Percentiles rank a stretch among this genome's conserved stretches.
Conservation (phyloP, 2,888 invertebrate species). For the Chirona hameri region DNA sequence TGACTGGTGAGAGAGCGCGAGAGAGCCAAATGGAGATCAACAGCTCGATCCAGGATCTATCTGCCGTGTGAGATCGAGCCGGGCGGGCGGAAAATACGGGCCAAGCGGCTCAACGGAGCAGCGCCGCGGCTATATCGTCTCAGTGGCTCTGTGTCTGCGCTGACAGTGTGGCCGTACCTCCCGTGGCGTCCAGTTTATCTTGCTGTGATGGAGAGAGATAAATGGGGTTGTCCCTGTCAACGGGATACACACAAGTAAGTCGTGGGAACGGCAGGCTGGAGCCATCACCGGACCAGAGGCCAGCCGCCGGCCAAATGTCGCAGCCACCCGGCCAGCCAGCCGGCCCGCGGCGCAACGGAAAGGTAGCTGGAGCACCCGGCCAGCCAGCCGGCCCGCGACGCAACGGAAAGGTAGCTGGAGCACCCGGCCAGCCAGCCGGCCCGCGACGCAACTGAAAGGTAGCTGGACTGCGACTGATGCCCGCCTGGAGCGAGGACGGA, state of each 20-base stretch:
- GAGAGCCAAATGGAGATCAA: background rate
- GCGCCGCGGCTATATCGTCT: too few relatives aligned
- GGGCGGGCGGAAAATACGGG: too few relatives aligned
- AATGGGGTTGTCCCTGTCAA: background rate
- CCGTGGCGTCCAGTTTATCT: background rate
- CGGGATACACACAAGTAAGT: slow-evolving; percentile 28
- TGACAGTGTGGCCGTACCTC: background rate
- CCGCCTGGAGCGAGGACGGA: too few relatives aligned
- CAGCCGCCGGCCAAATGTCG: background rate
- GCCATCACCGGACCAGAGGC: background rate
- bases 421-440: too few relatives aligned
- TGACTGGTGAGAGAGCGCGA: background rate
- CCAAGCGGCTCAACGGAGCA: too few relatives aligned
- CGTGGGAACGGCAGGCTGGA: slow-evolving; percentile 9
- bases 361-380: too few relatives aligned
- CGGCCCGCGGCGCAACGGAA: too few relatives aligned
- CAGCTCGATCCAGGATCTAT: background rate
- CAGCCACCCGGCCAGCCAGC: background rate
- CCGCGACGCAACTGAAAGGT: too few relatives aligned
- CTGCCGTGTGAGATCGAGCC: too few relatives aligned
- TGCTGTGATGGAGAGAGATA: slow-evolving; percentile 27
- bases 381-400: too few relatives aligned
- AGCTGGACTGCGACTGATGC: too few relatives aligned
- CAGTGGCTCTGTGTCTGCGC: background rate
- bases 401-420: too few relatives aligned